Evolutionary conservation across 2,888 invertebrate species (phyloP), one percentile per base, ranked within the genome.

Genomic region (Eurytoma californica): DNA sequence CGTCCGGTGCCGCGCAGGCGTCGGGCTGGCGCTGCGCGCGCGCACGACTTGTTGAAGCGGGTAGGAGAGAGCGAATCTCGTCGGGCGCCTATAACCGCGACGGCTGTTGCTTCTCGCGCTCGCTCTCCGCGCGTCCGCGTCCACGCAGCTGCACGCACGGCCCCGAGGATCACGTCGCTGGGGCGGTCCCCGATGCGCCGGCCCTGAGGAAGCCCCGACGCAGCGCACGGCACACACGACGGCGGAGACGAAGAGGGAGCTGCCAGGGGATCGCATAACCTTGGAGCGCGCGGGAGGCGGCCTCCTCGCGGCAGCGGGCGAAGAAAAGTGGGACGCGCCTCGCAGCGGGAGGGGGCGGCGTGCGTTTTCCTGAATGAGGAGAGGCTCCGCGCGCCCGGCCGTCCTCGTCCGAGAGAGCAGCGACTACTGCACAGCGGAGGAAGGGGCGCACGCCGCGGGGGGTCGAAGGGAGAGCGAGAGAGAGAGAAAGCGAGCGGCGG

Each of bases 81-180:
- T n/a, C 20, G 58, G 72, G 30, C 20, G 39, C 65, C 65, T 65
- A 66, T 72, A 66, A 72, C 28, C 58, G 70, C 70, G 58, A 58
- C 76, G 77, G 73, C 74, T 80, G 77, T 80, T 77, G 78, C 81
- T 75, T 81, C 81, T 70, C 67, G 65, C 51, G 61, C 60, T 30
- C 39, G 28, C 12, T n/a, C 53, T 51, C 49, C 60, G 57, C 28
- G 58, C n/a, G 28, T 20, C n/a, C 69, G 49, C 24, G 18, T 28
- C 53, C n/a, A 57, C 18, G 63, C 55, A 58, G 61, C 53, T 18
- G n/a, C 55, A 65, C 53, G 28, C 47, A 3, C 30, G 39, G 65
- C 49, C 39, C 61, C 61, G 61, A 14, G 61, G 61, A 61, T 61
- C 39, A 28, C 13, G 39, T 30, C n/a, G 30, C 61, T 16, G 30